A percentile compares a stretch with the other conserved stretches of the same genome.
phyloP scores from a whole-genome alignment of 2,888 invertebrate genomes.

The Ectemnius lituratus region DNA sequence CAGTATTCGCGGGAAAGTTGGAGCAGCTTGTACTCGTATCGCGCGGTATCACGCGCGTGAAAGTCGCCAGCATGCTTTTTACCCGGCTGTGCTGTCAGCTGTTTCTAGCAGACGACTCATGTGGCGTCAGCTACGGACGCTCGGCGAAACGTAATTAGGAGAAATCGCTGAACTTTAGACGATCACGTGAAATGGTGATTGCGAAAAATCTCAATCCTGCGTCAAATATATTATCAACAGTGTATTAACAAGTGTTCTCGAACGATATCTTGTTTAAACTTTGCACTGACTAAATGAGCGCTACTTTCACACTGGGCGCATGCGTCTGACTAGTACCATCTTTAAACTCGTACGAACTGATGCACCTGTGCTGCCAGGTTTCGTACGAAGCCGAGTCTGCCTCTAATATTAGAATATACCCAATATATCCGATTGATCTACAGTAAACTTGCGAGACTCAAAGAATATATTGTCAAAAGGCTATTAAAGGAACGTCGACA shows the following conservation, averaged over 20 bases:
- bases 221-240: not conserved
- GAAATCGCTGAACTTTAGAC: not conserved
- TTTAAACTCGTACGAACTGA: slow-evolving; percentile 26
- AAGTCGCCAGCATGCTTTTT: slow-evolving; percentile 27
- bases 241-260: not conserved
- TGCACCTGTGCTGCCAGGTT: too few species aligned
- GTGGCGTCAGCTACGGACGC: slow-evolving; percentile 56
- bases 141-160: slow-evolving; percentile 15
- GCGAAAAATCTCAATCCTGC: not conserved
- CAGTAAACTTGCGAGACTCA: too few species aligned
- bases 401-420: too few species aligned
- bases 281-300: slow-evolving; percentile 54
- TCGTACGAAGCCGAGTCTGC: too few species aligned
- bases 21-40: not conserved
- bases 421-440: too few species aligned
- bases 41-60: not conserved
- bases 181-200: not conserved
- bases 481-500: too few species aligned
- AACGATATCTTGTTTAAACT: slow-evolving; percentile 27
- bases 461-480: too few species aligned
- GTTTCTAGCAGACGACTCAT: slow-evolving; percentile 67
- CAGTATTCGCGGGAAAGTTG: not conserved
- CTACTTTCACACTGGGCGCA: slow-evolving; percentile 28
- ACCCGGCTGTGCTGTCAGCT: slow-evolving; percentile 55
- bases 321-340: slow-evolving; percentile 30